Percentiles rank a stretch among this genome's conserved stretches.
These are phyloP conservation scores for Ormyrus labotus DNA, from an alignment of 2,888 invertebrate species.

Conservation along the genomic window DNA sequence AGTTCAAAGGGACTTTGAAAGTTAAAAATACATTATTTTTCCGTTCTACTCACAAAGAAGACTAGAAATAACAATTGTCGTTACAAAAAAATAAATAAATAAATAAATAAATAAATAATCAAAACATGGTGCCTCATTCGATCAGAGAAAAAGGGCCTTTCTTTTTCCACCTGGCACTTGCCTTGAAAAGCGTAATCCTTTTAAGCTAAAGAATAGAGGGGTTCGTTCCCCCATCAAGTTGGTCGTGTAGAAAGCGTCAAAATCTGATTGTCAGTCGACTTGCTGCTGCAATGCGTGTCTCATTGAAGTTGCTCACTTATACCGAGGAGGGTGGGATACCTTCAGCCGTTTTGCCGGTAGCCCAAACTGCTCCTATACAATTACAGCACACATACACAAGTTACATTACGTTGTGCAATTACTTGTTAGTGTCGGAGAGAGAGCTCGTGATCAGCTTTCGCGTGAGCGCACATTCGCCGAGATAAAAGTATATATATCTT, in stretches of 20 bases:
- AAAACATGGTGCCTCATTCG: conserved; percentile 30
- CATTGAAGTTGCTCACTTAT: not conserved
- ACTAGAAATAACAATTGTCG: not conserved
- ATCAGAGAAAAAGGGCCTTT: not conserved
- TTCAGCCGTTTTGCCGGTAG: conserved; percentile 49
- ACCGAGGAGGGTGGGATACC: not conserved
- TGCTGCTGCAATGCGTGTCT: not conserved
- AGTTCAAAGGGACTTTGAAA: too few species aligned
- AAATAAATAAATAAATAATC: not conserved
- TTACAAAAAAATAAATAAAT: not conserved
- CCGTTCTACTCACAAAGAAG: too few species aligned
- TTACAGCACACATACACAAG: conserved; percentile 53
- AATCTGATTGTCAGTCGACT: conserved; percentile 19
- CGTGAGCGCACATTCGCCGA: conserved; percentile 34
- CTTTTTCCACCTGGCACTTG: conserved; percentile 30
- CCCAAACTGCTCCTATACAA: conserved; percentile 56
- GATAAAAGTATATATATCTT: conserved; percentile 50
- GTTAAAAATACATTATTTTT: too few species aligned
- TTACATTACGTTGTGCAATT: conserved; percentile 51
- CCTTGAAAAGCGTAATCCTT: conserved; percentile 26
- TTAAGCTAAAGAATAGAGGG: not conserved
- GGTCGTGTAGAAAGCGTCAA: conserved; percentile 29
- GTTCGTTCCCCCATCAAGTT: not conserved
- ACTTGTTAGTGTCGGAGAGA: not conserved
- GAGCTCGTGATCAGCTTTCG: not conserved